A percentile compares a stretch with the other conserved stretches of the same genome.
These are phyloP conservation scores for Acromyrmex charruanus DNA, from an alignment of 1,140 invertebrate genomes.

Conservation along the genomic window DNA sequence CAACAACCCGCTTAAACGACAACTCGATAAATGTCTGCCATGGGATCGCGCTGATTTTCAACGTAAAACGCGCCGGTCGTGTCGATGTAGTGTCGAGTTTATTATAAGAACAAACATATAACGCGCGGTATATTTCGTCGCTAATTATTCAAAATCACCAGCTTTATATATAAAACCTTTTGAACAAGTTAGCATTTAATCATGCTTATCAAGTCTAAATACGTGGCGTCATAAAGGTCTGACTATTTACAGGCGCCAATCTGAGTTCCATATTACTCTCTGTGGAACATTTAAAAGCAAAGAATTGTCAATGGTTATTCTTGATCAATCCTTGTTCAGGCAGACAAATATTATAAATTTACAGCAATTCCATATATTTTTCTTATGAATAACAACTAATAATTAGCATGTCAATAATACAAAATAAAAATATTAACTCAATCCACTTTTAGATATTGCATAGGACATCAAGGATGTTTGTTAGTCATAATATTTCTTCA, in stretches of 20 bases:
- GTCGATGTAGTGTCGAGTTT: constrained; percentile 12
- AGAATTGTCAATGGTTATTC: background rate
- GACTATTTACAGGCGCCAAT: constrained; percentile 27
- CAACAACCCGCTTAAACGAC: constrained; percentile 60
- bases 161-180: constrained; percentile 13
- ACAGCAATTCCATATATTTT: background rate
- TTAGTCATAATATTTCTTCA: background rate
- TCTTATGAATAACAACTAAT: background rate
- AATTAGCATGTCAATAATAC: background rate
- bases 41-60: constrained; percentile 47
- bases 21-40: constrained; percentile 61
- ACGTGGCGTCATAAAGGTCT: constrained; percentile 32
- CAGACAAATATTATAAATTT: background rate
- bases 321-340: constrained; percentile 10
- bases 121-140: constrained; percentile 10
- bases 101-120: background rate
- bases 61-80: constrained; percentile 14
- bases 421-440: constrained; percentile 1
- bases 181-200: constrained; percentile 36
- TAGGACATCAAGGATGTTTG: background rate
- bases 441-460: background rate
- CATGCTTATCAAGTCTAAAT: constrained; percentile 25
- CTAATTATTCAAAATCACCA: constrained; percentile 40
- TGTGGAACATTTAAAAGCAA: background rate
- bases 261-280: background rate